phyloP scores from a whole-genome alignment of 1,140 invertebrate genomes.

The Camponotus vicinus region DNA sequence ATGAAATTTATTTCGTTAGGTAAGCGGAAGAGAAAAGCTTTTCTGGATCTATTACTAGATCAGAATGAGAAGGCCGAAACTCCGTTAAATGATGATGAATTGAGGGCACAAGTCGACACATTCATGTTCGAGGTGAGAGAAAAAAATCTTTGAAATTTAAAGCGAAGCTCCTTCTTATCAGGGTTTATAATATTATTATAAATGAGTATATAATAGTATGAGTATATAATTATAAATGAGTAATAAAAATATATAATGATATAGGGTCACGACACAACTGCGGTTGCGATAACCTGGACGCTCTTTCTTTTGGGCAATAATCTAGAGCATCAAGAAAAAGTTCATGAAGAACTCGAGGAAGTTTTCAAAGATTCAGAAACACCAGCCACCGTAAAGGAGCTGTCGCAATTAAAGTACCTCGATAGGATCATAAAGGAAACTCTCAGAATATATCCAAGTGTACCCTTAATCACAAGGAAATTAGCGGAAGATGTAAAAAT shows the following conservation, averaged over 20 bases:
- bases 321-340: slow-evolving; percentile 88
- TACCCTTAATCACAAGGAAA: slow-evolving; percentile 87
- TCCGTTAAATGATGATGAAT: slow-evolving; percentile 88
- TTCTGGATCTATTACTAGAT: slow-evolving; percentile 91
- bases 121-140: slow-evolving; percentile 91
- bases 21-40: slow-evolving; percentile 85
- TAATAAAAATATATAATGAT: slow-evolving; percentile 24
- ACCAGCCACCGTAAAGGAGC: slow-evolving; percentile 83
- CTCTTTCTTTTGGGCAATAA: slow-evolving; percentile 83
- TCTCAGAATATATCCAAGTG: slow-evolving; percentile 88
- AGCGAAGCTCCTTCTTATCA: neutral
- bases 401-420: slow-evolving; percentile 87
- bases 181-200: too few relatives aligned
- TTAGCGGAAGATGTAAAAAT: slow-evolving; percentile 82
- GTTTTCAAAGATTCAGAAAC: slow-evolving; percentile 85
- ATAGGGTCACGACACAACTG: slow-evolving; percentile 90
- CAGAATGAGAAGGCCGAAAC: slow-evolving; percentile 85
- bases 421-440: slow-evolving; percentile 89
- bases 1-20: slow-evolving; percentile 73
- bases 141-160: neutral
- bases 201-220: too few relatives aligned
- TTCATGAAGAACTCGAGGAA: slow-evolving; percentile 88
- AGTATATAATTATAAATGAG: neutral
- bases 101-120: slow-evolving; percentile 91
- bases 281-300: slow-evolving; percentile 87